Evolutionary conservation across 2,113 vertebrate species (phyloP), one percentile per base, ranked within the genome.

Genomic region (Notarius lentiginosus): DNA sequence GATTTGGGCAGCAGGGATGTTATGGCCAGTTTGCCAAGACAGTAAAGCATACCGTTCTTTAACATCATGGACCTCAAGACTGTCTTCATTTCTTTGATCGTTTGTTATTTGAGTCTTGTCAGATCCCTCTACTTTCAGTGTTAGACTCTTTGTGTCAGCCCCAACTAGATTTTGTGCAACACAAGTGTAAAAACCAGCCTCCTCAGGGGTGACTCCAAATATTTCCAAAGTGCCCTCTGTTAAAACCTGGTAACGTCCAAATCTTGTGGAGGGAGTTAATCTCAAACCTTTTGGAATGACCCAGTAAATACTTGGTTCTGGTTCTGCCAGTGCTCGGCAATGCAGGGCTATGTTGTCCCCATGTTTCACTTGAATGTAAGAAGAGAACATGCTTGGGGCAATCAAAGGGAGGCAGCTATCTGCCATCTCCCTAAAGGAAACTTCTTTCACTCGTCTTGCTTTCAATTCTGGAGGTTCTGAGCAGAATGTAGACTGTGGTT

Each of bases 161-260:
- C 98, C 98, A 0, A 99, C 95, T 41, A 95, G 91, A 89, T 99
- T 99, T 88, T 99, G 97, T 10, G 98, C 98, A 91, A 99, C 96
- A 12, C 98, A 99, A 12, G 98, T 99, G 84, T 99, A 99, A 27
- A 99, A 90, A 34, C 98, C 98, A 0, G 96, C 96, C 41, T 99
- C 96, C 0, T 73, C 84, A 0, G 47, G 49, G 0, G 95, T 95
- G 84, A 97, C 91, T 22, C 92, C 94, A 0, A 75, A 93, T 61
- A 99, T 95, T 93, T 99, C 97, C 90, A 99, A 91, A 0, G 97
- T 99, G 58, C 98, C 98, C 81, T 99, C 98, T 0, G 96, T 93
- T 72, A 96, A 93, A 14, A 98, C 95, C 80, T 89, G 93, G 90
- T 96, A 97, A 30, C 80, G 91, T 24, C 92, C 90, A 0, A 91